phyloP scores from a whole-genome alignment of 2,888 invertebrate species.

The Lottia scabra region DNA sequence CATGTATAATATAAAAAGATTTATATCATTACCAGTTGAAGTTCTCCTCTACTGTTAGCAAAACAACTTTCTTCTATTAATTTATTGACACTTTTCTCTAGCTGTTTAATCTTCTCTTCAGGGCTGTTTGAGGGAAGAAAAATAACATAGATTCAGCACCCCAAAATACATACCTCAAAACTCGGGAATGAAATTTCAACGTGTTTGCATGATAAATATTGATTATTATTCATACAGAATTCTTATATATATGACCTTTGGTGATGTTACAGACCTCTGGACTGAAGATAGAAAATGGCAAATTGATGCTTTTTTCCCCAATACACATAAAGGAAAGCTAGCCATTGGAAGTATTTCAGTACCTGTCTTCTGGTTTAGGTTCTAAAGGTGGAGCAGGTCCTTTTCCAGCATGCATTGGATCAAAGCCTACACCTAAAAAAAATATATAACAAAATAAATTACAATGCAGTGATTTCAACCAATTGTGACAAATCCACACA shows the following conservation, averaged over 20 bases:
- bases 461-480: too few relatives aligned
- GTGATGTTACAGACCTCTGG: too few relatives aligned
- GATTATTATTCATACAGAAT: too few relatives aligned
- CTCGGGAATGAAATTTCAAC: too few relatives aligned
- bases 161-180: too few relatives aligned
- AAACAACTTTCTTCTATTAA: slow-evolving; percentile 91
- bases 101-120: slow-evolving; percentile 89
- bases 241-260: too few relatives aligned
- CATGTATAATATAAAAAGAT: too few relatives aligned
- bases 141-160: background rate
- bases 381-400: slow-evolving; percentile 75
- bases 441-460: background rate
- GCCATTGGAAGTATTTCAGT: too few relatives aligned
- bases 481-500: background rate
- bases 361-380: slow-evolving; percentile 84
- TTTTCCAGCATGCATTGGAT: slow-evolving; percentile 80
- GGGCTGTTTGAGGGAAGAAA: slow-evolving; percentile 76
- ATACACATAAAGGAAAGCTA: too few relatives aligned
- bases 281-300: too few relatives aligned
- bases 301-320: too few relatives aligned
- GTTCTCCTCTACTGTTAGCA: slow-evolving; percentile 76
- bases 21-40: slow-evolving; percentile 69
- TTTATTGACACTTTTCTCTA: slow-evolving; percentile 89
- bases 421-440: slow-evolving; percentile 73
- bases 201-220: too few relatives aligned